Conservation (phyloP, 2,113 vertebrate genomes). For the Ammodytes dubius region DNA sequence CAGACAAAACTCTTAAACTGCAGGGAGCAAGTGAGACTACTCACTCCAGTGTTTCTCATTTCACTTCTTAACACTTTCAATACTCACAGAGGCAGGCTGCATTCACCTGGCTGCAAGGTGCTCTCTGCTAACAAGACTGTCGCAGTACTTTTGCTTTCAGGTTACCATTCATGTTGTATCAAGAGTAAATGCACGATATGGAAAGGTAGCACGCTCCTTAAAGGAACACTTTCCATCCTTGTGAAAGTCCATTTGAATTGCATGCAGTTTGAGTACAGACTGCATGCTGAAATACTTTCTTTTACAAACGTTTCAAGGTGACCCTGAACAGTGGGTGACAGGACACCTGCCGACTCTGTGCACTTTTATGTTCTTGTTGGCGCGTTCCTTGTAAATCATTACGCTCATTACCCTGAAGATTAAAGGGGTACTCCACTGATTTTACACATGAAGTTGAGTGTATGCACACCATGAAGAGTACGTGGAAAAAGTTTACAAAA, state of each 20-base stretch:
- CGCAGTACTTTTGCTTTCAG: neutral
- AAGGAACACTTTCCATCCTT: neutral
- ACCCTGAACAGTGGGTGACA: neutral
- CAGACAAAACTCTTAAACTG: neutral
- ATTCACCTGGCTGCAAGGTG: neutral
- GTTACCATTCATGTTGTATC: neutral
- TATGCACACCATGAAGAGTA: neutral
- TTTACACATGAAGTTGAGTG: neutral
- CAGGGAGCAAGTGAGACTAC: conserved; percentile 12
- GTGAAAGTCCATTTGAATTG: neutral
- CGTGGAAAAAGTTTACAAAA: neutral
- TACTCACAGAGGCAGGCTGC: neutral
- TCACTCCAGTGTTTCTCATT: neutral
- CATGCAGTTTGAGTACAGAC: neutral
- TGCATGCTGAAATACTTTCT: neutral
- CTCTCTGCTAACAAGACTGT: conserved; percentile 1
- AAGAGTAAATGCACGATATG: neutral
- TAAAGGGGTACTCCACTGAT: neutral
- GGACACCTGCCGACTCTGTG: neutral
- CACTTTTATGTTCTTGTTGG: neutral
- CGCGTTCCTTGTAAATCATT: neutral
- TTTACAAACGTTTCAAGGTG: neutral
- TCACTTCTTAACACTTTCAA: neutral
- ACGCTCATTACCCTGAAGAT: neutral
- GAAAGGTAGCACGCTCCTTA: neutral